Evolutionary conservation across 2,113 vertebrate genomes (phyloP), one percentile per base, ranked within the genome.

Genomic region (Aegithalos caudatus): DNA sequence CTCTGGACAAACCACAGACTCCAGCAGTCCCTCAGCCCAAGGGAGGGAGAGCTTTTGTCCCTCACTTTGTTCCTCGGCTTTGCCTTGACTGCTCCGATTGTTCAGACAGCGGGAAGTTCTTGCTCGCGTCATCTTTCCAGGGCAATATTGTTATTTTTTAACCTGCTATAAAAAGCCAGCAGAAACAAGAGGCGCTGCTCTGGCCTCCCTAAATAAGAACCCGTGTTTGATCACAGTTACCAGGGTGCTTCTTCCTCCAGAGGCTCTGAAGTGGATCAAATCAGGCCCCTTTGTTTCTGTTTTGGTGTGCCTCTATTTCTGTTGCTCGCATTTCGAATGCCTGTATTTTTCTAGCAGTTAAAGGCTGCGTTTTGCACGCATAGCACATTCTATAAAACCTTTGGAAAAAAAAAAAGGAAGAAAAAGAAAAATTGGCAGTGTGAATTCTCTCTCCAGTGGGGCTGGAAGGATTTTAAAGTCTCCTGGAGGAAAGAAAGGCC

Each of bases 341-440:
- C 95, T 92, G 95, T 96, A 78, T 98, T 97, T 96, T 97, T 62
- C 94, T 94, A 92, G 95, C 90, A 95, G 96, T 95, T 81, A 69
- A 96, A 96, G 95, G 31, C 86, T 76, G 90, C 25, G 12, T 98
- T 96, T 88, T 94, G 95, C 96, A 96, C 85, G 67, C 95, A 78
- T 90, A 78, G 96, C 92, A 97, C 96, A 96, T 95, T 94, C 94
- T 92, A 65, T 92, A 95, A 98, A 98, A 92, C 92, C 94, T 95
- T 88, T 67, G 71, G 79, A 86, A 81, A 90, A 71, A 57, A 53
- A 65, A 45, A 33, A 45, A 38, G 35, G 25, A 23, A 79, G 7
- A 19, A 54, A n/a, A 42, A 45, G 45, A 81, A 91, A 81, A 92
- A 84, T 85, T 97, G 90, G 95, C 97, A 94, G 93, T 42, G 78